Evolutionary conservation across 2,113 vertebrate genomes (phyloP), one percentile per base, ranked within the genome.

Genomic region (Nerophis lumbriciformis): DNA sequence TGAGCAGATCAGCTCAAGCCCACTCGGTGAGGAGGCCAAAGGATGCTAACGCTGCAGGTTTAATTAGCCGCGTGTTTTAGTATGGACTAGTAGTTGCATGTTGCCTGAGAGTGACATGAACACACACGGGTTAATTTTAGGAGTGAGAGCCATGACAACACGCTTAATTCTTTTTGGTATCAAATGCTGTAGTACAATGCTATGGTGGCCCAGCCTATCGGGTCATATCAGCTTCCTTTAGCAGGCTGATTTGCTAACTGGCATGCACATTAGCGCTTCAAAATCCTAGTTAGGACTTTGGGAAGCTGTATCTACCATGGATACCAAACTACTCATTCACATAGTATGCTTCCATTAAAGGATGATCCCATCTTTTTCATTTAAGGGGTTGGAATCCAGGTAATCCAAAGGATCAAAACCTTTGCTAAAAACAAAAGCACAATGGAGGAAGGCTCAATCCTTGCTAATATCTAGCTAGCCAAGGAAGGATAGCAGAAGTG

Each of bases 211-310:
- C 72, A 80, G 75, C 28, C 75, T 83, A 80, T 77, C 73, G 70
- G 75, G 69, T 79, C 68, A 19, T 66, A 58, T 81, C 71, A 71
- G 81, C 71, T 74, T 81, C 83, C 75, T 85, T 79, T 81, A 82
- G 71, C 84, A 76, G 80, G 79, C 77, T 82, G 74, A 71, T 76
- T 86, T 69, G 76, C 81, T 87, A 84, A 83, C 74, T 82, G 78
- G 83, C 87, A 89, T 89, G 85, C 87, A 88, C 63, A 78, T 80
- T 81, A 80, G 81, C 77, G 72, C 71, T 83, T 85, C 69, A 82
- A 74, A 82, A 72, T 66, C 61, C 69, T 77, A 79, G 66, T 72
- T 83, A 69, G 76, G 42, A 74, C 74, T 65, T 57, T 78, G 81
- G 81, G 75, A 86, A 80, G 75, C 72, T 83, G 67, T 66, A 76